phyloP scores from a whole-genome alignment of 2,113 vertebrate genomes.

The Delphinapterus leucas region DNA sequence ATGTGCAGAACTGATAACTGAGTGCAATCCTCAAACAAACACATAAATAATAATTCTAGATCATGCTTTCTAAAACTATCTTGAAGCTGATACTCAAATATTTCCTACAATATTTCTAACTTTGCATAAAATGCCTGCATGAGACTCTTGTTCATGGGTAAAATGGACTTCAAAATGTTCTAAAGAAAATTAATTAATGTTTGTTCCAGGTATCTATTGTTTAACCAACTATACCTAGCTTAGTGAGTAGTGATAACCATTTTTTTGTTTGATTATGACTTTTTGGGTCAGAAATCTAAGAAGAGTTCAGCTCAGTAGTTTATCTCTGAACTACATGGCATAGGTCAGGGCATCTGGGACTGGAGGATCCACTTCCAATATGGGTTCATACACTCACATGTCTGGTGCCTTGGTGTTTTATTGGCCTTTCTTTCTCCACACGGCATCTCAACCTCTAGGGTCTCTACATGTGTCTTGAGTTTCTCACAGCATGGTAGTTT shows the following conservation, averaged over 20 bases:
- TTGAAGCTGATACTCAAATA: background rate
- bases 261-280: background rate
- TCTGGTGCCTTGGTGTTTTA: background rate
- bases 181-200: background rate
- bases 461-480: background rate
- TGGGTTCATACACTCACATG: background rate
- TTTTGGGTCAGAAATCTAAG: background rate
- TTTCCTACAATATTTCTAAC: background rate
- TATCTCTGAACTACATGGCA: background rate
- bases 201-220: background rate
- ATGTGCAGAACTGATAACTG: background rate
- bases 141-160: background rate
- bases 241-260: background rate
- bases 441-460: background rate
- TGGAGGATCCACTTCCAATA: background rate
- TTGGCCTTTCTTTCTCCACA: background rate
- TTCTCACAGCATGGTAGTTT: background rate
- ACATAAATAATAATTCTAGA: background rate
- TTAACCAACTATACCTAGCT: background rate
- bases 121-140: background rate
- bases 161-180: background rate
- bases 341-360: background rate
- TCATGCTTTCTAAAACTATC: background rate
- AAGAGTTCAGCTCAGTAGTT: background rate
- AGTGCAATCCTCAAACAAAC: background rate